These are phyloP conservation scores for Urocynchramus pylzowi DNA, from an alignment of 2,113 vertebrate genomes.

Conservation along the genomic window DNA sequence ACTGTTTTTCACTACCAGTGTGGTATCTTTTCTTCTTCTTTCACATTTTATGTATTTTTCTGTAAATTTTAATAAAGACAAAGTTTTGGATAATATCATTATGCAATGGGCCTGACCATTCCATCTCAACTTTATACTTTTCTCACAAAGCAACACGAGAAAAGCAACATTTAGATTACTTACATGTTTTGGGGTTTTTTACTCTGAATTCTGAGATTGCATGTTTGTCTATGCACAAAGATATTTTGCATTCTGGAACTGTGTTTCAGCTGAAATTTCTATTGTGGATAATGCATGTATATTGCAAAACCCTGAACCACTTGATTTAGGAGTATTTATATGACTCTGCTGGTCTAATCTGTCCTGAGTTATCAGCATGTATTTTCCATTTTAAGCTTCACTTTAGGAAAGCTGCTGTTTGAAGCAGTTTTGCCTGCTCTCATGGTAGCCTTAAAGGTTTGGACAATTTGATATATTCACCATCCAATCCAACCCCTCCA, in stretches of 20 bases:
- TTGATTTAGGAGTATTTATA: background rate
- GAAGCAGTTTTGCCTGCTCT: background rate
- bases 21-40: background rate
- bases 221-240: background rate
- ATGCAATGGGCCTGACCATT: background rate
- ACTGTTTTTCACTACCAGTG: background rate
- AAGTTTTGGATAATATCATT: background rate
- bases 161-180: background rate
- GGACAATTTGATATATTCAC: background rate
- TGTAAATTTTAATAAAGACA: background rate
- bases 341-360: background rate
- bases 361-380: background rate
- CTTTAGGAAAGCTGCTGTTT: background rate
- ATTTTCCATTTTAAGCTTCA: background rate
- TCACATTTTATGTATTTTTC: background rate
- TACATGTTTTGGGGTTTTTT: background rate
- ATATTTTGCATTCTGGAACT: background rate
- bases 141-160: background rate
- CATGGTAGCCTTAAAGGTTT: background rate
- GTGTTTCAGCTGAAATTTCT: background rate
- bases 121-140: background rate
- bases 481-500: background rate
- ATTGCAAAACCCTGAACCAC: background rate
- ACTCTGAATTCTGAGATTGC: background rate
- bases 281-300: background rate